Percentiles rank a stretch among this genome's conserved stretches.
Conservation (phyloP, 2,888 invertebrate genomes). For the Pristionchus arcanus region DNA sequence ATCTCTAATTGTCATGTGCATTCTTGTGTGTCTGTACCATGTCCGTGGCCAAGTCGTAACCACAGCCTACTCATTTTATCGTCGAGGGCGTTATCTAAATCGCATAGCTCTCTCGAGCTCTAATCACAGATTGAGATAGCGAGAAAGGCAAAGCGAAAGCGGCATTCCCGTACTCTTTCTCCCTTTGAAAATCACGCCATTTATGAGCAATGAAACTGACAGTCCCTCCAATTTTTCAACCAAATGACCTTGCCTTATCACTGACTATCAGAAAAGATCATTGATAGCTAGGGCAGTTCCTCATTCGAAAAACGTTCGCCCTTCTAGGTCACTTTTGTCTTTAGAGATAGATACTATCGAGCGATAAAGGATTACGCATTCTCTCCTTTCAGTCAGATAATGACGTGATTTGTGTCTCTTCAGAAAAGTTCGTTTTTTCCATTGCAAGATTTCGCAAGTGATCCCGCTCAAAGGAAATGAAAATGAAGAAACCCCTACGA, state of each 20-base stretch:
- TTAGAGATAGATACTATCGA: not conserved
- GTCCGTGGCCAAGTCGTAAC: too few species aligned
- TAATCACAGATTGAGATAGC: not conserved
- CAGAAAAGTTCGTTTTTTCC: not conserved
- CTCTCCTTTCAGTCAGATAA: not conserved
- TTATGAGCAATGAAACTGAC: too few species aligned
- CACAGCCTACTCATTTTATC: too few species aligned
- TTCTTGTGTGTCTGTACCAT: too few species aligned
- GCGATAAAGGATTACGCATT: too few species aligned
- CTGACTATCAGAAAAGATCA: constrained; percentile 22
- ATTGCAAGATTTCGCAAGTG: not conserved
- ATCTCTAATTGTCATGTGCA: too few species aligned
- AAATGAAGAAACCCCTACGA: not conserved
- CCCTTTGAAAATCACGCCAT: too few species aligned
- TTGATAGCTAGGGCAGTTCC: not conserved
- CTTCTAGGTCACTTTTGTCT: not conserved
- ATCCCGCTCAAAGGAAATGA: not conserved
- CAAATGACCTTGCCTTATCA: not conserved
- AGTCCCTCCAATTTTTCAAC: not conserved
- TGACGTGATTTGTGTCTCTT: not conserved
- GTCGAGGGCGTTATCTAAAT: too few species aligned
- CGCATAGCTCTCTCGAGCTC: not conserved
- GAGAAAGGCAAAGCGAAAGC: not conserved
- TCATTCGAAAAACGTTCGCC: not conserved
- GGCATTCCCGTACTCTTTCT: too few species aligned